Percentiles rank a stretch among this genome's conserved stretches.
Conservation (phyloP, 1,140 invertebrate species). For the Listronotus oregonensis region DNA sequence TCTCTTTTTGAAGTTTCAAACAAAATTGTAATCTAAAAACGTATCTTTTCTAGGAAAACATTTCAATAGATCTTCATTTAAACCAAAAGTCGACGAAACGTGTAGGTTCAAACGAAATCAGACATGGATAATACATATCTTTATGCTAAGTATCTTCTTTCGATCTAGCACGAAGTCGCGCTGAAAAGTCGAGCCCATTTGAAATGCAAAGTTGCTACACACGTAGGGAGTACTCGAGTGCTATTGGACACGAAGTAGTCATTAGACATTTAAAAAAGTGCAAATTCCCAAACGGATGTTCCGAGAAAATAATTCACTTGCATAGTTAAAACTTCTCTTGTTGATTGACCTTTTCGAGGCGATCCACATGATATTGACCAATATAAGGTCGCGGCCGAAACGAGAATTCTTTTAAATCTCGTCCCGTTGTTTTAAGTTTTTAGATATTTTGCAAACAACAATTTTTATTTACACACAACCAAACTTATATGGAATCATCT, state of each 20-base stretch:
- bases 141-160: slow-evolving; percentile 50
- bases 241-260: slow-evolving; percentile 23
- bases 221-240: slow-evolving; percentile 15
- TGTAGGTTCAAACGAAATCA: slow-evolving; percentile 41
- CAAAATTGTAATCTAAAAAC: not conserved
- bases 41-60: slow-evolving; percentile 21
- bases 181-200: slow-evolving; percentile 50
- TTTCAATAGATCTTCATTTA: slow-evolving; percentile 49
- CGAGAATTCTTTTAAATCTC: no score
- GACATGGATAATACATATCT: slow-evolving; percentile 51
- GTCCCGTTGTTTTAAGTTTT: no score
- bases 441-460: no score
- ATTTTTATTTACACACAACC: no score
- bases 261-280: slow-evolving; percentile 25
- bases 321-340: not conserved
- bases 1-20: no score
- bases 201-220: slow-evolving; percentile 52
- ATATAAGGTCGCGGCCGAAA: no score
- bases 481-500: no score
- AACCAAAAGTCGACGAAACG: slow-evolving; percentile 32
- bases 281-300: slow-evolving; percentile 15
- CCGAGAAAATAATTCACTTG: not conserved
- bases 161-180: slow-evolving; percentile 51
- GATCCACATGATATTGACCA: no score
- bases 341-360: not conserved